Conservation (phyloP, 2,797 vertebrate genomes). For the Clarias laeviceps region DNA sequence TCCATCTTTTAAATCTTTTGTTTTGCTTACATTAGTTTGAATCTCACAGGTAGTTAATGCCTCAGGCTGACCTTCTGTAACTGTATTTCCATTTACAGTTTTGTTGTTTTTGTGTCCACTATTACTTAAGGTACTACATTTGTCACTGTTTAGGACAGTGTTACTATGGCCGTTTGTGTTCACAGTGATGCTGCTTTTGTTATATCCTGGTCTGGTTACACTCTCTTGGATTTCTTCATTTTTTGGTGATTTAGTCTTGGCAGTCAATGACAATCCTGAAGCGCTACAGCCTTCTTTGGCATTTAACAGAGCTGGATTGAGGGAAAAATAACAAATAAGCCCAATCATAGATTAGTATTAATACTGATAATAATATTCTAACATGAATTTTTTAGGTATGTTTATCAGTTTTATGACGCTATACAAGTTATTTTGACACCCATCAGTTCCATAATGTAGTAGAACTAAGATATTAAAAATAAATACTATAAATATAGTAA, state of each 20-base stretch:
- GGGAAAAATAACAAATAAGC: slow-evolving; percentile 62
- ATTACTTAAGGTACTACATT: slow-evolving; percentile 19
- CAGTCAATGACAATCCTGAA: slow-evolving; percentile 67
- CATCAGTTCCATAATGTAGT: neutral
- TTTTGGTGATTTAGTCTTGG: slow-evolving; percentile 31
- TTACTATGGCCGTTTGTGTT: slow-evolving; percentile 16
- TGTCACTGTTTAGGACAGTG: slow-evolving; percentile 30
- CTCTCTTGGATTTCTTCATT: slow-evolving; percentile 57
- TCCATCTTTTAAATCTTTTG: neutral
- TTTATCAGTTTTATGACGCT: neutral
- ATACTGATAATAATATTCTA: slow-evolving; percentile 51
- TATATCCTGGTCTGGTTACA: slow-evolving; percentile 56
- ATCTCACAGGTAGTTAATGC: neutral
- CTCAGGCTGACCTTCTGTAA: slow-evolving; percentile 16
- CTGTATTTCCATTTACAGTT: slow-evolving; percentile 48
- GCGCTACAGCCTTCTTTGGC: slow-evolving; percentile 66
- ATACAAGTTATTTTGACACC: neutral
- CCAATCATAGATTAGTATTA: slow-evolving; percentile 51
- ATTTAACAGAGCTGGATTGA: slow-evolving; percentile 66
- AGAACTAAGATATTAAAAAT: neutral
- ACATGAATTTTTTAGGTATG: neutral
- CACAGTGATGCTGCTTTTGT: slow-evolving; percentile 45
- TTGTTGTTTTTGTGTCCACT: slow-evolving; percentile 52
- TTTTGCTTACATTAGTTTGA: neutral
- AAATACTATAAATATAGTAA: neutral